Base-by-base conservation (phyloP, 1,140 invertebrate species). In the Brachystomella parvula region DNA sequence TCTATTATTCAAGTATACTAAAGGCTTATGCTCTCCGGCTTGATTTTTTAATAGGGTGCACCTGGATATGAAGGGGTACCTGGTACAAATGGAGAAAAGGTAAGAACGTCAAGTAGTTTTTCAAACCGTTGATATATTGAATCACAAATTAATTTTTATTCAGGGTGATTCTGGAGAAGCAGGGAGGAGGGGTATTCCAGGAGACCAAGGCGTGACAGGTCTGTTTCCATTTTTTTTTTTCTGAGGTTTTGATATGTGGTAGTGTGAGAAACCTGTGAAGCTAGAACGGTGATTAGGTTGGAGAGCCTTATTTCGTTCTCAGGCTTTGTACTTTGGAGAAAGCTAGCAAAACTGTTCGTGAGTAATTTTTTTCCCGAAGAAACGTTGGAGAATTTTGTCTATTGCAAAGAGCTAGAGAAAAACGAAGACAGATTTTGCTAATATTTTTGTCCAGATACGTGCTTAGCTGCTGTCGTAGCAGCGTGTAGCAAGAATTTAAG, bases 91-190 rank as follows among this genome's bases (percentile, higher is more conserved):
- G 66, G 66, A 2, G 60, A 28, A 30, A 57, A 57, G 66, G 66
- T 67, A 63, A 28, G n/a, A 47, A 44, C 39, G 17, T n/a, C 19
- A 15, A 49, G 2, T 47, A 49, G 6, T n/a, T 2, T 49, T 47
- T 12, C 24, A 17, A 63, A 28, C n/a, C 62, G 26, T 63, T 47
- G 49, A 17, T 56, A 17, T 9, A 21, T 49, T 53, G 6, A 9
- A 63, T 53, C 3, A 6, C 19, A 47, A 24, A 26, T 12, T 12
- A 24, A 3, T 21, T 62, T 57, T n/a, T 31, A n/a, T 24, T 30
- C 44, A 66, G 47, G 70, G 70, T 3, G 67, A 69, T 30, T 49
- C 30, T 19, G 70, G 70, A 33, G 66, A 71, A 1, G 15, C 44
- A 9, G 70, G 70, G 30, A 53, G 62, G 26, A 44, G 62, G 44